These are phyloP conservation scores for Notodonta dromedarius DNA, from an alignment of 2,888 invertebrate species.

Conservation along the genomic window DNA sequence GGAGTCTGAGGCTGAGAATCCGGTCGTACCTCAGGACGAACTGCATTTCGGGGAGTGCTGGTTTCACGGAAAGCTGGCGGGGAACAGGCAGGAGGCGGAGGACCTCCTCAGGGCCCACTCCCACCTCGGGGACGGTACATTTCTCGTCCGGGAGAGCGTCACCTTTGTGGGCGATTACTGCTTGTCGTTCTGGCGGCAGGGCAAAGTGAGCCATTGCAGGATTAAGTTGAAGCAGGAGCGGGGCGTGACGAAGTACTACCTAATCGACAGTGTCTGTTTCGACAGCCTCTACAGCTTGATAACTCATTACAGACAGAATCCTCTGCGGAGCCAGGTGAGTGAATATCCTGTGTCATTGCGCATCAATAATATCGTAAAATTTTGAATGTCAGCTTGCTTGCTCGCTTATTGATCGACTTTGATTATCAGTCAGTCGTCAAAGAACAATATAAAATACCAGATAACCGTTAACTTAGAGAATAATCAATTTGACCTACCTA, in stretches of 20 bases:
- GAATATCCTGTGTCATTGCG: neutral
- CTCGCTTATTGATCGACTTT: too few species aligned
- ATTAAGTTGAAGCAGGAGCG: constrained; percentile 95
- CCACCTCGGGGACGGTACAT: constrained; percentile 95
- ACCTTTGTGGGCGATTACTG: constrained; percentile 98
- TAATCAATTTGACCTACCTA: too few species aligned
- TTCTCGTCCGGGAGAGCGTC: constrained; percentile 96
- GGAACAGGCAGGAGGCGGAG: constrained; percentile 92
- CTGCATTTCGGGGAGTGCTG: constrained; percentile 96
- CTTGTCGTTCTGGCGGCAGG: constrained; percentile 96
- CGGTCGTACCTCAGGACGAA: constrained; percentile 92
- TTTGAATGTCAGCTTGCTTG: too few species aligned
- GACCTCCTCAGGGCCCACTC: constrained; percentile 90
- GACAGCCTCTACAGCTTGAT: constrained; percentile 97
- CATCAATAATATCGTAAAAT: too few species aligned
- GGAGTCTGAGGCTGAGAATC: constrained; percentile 83
- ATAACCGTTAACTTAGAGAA: too few species aligned
- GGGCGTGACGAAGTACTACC: constrained; percentile 94
- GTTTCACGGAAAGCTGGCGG: constrained; percentile 95
- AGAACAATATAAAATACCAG: too few species aligned
- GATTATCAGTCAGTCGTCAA: too few species aligned
- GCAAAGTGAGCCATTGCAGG: constrained; percentile 95
- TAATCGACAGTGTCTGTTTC: constrained; percentile 94
- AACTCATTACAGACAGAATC: constrained; percentile 94
- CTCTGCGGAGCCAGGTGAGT: constrained; percentile 91